Evolutionary conservation across 2,888 invertebrate species (phyloP), one percentile per base, ranked within the genome.

Genomic region (Nomada ruficornis): DNA sequence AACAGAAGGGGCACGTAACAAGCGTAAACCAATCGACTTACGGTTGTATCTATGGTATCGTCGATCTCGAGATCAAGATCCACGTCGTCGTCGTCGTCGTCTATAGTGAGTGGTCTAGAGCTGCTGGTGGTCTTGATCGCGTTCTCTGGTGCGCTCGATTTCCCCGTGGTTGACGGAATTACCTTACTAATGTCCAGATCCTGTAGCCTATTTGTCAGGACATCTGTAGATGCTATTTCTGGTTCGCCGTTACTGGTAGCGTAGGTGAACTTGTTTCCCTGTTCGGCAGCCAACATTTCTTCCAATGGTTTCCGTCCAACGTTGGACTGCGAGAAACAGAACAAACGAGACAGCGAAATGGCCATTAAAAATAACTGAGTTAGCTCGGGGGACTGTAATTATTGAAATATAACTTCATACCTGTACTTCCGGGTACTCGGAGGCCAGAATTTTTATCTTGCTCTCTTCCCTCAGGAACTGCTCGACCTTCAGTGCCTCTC

Each of bases 51-150:
- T 86, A 97, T 96, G 91, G 95, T 96, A 84, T 97, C 97, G 92
- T 98, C 98, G 44, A 98, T 94, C 86, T 98, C 98, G 71, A 98
- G 95, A 93, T 98, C 98, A 67, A 97, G 94, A 92, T 98, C 98
- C 57, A 98, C 94, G 90, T 98, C 98, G 90, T 96, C 98, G 90
- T 96, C 96, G 89, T 94, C 91, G 89, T 94, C 91, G 88, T 95
- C 94, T 89, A 95, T 86, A 86, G 90, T 91, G 10, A 93, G 89
- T 18, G 92, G 93, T 77, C 93, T 91, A 54, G 90, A 86, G 57
- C 90, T 90, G 67, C 90, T 91, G 23, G 88, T 86, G 7, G 73
- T 68, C 82, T 89, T 89, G 36, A 86, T 67, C 18, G 81, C 75
- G 86, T 91, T 82, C 10, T 91, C 88, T 42, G 77, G 29, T n/a